phyloP scores from a whole-genome alignment of 2,888 invertebrate genomes.

The Drosophila suboccidentalis region DNA sequence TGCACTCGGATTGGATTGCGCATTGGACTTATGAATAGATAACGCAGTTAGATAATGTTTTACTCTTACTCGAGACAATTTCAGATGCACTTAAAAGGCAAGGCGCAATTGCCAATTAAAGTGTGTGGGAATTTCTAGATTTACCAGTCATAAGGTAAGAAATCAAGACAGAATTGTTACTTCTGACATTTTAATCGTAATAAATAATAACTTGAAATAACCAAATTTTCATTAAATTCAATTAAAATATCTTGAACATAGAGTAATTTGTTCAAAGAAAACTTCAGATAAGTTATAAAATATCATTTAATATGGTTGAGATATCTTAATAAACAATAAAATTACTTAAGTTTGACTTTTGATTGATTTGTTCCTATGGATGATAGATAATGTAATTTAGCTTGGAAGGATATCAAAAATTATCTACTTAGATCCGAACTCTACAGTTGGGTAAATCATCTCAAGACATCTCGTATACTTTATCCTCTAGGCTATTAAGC shows the following conservation, averaged over 20 bases:
- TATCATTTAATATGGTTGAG: no score
- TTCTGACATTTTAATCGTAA: not conserved
- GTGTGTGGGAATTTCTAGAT: slow-evolving; percentile 16
- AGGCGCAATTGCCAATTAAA: slow-evolving; percentile 10
- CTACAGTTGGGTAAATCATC: no score
- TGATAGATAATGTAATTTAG: no score
- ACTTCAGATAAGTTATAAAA: no score
- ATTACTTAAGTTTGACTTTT: no score
- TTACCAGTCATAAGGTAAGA: not conserved
- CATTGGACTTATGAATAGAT: slow-evolving; percentile 42
- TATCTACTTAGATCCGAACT: no score
- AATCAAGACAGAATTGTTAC: no score
- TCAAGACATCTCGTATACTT: not conserved
- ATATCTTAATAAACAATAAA: no score
- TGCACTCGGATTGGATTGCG: slow-evolving; percentile 29
- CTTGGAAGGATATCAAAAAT: no score
- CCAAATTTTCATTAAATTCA: not conserved
- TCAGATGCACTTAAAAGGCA: not conserved
- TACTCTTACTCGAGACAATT: not conserved
- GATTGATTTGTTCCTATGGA: no score
- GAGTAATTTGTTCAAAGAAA: no score
- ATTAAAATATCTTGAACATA: not conserved
- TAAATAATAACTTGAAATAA: not conserved
- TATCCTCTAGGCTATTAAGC: not conserved
- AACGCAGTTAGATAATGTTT: slow-evolving; percentile 25